These are phyloP conservation scores for Cossypha niveicapilla DNA, from an alignment of 2,797 vertebrate genomes.

Conservation along the genomic window DNA sequence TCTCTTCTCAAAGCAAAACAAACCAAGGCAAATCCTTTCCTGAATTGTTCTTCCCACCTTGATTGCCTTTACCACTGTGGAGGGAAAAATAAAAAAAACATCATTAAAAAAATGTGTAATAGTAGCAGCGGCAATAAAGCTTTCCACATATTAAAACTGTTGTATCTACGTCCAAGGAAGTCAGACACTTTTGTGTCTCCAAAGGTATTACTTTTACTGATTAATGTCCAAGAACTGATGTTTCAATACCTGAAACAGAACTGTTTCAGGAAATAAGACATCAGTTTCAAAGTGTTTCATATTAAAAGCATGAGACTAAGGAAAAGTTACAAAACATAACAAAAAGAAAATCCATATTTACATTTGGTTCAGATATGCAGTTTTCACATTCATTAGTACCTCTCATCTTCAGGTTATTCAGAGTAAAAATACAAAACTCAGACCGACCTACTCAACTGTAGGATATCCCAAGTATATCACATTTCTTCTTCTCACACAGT, in stretches of 20 bases:
- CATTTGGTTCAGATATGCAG: background rate
- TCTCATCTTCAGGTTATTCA: background rate
- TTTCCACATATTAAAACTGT: background rate
- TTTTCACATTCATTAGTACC: background rate
- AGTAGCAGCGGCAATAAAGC: background rate
- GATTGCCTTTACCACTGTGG: conserved; percentile 37
- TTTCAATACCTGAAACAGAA: background rate
- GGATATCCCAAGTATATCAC: background rate
- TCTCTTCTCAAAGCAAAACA: conserved; percentile 32
- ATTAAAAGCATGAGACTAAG: background rate
- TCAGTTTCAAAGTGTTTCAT: background rate
- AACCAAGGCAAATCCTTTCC: conserved; percentile 12
- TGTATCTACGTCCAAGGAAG: background rate
- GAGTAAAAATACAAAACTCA: background rate
- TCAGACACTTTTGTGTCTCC: background rate
- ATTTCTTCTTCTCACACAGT: background rate
- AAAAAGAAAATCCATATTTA: background rate
- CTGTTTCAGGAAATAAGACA: background rate
- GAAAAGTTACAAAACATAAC: background rate
- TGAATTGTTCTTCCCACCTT: conserved; percentile 29
- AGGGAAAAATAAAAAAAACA: background rate
- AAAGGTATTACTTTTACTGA: background rate
- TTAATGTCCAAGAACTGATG: background rate
- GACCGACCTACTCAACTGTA: background rate
- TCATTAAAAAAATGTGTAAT: background rate